phyloP scores from a whole-genome alignment of 2,888 invertebrate species.

The Lomographa bimaculata region DNA sequence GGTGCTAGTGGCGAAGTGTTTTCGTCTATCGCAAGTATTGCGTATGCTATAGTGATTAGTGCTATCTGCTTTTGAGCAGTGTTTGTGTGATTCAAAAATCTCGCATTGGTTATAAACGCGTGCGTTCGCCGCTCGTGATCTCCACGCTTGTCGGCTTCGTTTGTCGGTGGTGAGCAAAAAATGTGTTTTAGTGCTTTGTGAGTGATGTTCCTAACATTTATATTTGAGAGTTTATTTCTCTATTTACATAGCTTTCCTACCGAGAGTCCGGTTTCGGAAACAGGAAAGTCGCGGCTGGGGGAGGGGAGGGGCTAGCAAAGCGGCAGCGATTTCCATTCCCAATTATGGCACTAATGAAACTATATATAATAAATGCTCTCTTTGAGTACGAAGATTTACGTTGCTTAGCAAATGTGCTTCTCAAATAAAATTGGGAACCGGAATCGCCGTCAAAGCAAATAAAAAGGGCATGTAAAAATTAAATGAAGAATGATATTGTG shows the following conservation, averaged over 20 bases:
- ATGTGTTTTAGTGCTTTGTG: constrained; percentile 77
- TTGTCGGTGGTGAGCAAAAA: constrained; percentile 59
- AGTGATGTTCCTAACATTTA: constrained; percentile 81
- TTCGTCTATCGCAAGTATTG: constrained; percentile 61
- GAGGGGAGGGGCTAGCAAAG: constrained; percentile 60
- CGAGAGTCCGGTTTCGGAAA: constrained; percentile 78
- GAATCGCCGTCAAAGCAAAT: constrained; percentile 49
- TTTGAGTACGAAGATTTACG: too few species aligned
- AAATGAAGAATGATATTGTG: constrained; percentile 12
- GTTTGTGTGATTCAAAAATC: constrained; percentile 63
- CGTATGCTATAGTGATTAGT: constrained; percentile 71
- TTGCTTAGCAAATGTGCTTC: too few species aligned
- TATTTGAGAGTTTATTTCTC: constrained; percentile 78
- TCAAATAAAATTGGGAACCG: constrained; percentile 24
- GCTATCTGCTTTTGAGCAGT: constrained; percentile 79
- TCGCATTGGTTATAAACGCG: constrained; percentile 66
- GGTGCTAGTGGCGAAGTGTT: constrained; percentile 54
- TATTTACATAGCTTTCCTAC: constrained; percentile 68
- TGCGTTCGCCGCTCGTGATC: constrained; percentile 65
- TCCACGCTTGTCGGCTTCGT: constrained; percentile 35
- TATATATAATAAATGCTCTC: too few species aligned
- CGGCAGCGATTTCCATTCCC: constrained; percentile 41
- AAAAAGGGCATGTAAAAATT: constrained; percentile 32
- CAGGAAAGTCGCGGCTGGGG: constrained; percentile 77
- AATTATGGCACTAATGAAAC: constrained; percentile 10